A percentile compares a stretch with the other conserved stretches of the same genome.
phyloP scores from a whole-genome alignment of 2,797 vertebrate genomes.

The Echiichthys vipera region DNA sequence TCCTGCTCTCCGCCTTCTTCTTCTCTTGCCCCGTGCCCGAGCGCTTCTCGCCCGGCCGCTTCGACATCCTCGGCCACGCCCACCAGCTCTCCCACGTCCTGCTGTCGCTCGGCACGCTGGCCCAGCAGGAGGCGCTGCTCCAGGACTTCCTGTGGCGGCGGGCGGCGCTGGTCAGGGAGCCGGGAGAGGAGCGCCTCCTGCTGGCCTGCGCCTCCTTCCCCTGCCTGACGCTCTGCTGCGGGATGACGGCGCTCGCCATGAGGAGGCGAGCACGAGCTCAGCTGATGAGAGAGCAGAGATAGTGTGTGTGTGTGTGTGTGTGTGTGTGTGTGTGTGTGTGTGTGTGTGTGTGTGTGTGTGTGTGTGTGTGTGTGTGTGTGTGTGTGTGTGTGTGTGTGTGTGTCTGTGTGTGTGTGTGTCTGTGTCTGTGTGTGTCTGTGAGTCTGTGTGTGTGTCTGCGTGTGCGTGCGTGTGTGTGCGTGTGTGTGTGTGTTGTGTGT shows the following conservation, averaged over 20 bases:
- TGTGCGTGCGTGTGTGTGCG: too few relatives aligned
- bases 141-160: slow-evolving; percentile 87
- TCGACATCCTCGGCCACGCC: slow-evolving; percentile 90
- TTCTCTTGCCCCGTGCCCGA: slow-evolving; percentile 91
- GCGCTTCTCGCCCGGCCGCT: slow-evolving; percentile 89
- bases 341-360: background rate
- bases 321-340: too few relatives aligned
- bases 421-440: too few relatives aligned
- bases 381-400: too few relatives aligned
- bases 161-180: slow-evolving; percentile 81
- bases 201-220: slow-evolving; percentile 86
- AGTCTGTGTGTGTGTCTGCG: too few relatives aligned
- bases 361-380: background rate
- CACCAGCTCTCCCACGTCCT: slow-evolving; percentile 93
- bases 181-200: slow-evolving; percentile 81
- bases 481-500: too few relatives aligned
- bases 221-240: slow-evolving; percentile 82
- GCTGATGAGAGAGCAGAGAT: slow-evolving; percentile 75
- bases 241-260: slow-evolving; percentile 82
- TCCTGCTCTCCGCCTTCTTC: slow-evolving; percentile 89
- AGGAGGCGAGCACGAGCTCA: slow-evolving; percentile 76
- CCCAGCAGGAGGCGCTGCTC: slow-evolving; percentile 91
- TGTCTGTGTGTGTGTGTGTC: too few relatives aligned
- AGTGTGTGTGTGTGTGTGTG: slow-evolving; percentile 20
- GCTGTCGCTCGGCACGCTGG: slow-evolving; percentile 87